Base-by-base conservation (phyloP, 2,797 vertebrate species). In the Sebastes steindachneri region DNA sequence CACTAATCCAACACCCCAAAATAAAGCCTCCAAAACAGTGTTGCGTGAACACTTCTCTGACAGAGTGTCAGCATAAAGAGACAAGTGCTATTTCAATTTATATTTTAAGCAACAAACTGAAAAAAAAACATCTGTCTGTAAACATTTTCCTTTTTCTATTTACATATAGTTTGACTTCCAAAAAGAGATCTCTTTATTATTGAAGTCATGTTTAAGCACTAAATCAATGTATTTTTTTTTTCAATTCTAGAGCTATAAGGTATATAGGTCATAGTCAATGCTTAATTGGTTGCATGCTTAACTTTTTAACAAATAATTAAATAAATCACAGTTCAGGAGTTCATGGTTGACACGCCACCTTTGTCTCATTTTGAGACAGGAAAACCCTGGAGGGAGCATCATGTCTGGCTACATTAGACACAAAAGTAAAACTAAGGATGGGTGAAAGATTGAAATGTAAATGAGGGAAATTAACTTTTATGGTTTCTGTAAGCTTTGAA, bases 371-470 rank as follows among this genome's bases (percentile, higher is more conserved):
- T 69, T 31, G 19, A 62, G 51, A 45, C 58, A 64, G 59, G 23
- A 55, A 58, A 45, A 3, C 19, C 28, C 33, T 41, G 60, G 14
- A 71, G 76, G 62, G 53, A 71, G 11, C 53, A 53, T 77, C 41
- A 37, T 67, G 77, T 75, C 60, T 77, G 76, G 25, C 73, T 73
- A 58, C 23, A 86, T 84, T 69, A 60, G 41, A 83, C 33, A 83
- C 33, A 79, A 60, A 84, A 74, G 71, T 73, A 72, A 70, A 82
- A 79, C 35, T 55, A 73, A 68, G 68, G 72, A 71, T 67, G 74
- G 73, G 65, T 75, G 66, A 89, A 75, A 79, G 79, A 87, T 69
- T 76, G 19, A 86, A 89, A 86, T 80, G 79, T 68, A 79, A 85
- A 85, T 87, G 82, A 88, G 82, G 73, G 33, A 82, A 83, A 79